Conservation (phyloP, 2,888 invertebrate species). For the Cheilosia grossa region DNA sequence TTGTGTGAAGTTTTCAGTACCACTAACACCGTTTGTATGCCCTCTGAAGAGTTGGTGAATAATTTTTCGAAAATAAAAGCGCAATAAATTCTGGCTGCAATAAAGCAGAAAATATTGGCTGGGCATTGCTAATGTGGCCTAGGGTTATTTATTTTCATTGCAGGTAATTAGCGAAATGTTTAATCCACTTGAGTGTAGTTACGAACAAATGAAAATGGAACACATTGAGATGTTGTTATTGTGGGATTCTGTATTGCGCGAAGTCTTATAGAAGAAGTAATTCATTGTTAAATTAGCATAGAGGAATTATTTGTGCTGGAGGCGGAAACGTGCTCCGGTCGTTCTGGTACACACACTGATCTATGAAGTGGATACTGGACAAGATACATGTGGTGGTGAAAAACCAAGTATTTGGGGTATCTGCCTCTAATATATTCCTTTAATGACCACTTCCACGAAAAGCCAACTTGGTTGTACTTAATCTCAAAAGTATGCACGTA, state of each 20-base stretch:
- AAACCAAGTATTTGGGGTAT: too few species aligned
- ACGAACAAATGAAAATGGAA: constrained; percentile 6
- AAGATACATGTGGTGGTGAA: too few species aligned
- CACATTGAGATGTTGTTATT: not conserved
- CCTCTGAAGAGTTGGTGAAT: not conserved
- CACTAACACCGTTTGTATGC: not conserved
- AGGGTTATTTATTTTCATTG: constrained; percentile 41
- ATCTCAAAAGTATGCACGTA: too few species aligned
- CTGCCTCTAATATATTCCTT: too few species aligned
- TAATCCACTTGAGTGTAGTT: constrained; percentile 35
- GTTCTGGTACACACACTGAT: too few species aligned
- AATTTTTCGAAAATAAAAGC: constrained; percentile 28
- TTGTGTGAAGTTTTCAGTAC: not conserved
- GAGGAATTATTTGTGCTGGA: not conserved
- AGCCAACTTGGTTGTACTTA: too few species aligned
- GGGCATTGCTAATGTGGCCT: constrained; percentile 33
- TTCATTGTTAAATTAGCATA: not conserved
- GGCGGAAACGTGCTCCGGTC: too few species aligned
- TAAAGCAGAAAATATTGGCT: constrained; percentile 41
- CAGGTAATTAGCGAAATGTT: constrained; percentile 39
- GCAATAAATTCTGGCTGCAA: constrained; percentile 26
- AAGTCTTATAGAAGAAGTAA: not conserved
- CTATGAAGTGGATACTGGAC: too few species aligned
- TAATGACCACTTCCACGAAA: too few species aligned
- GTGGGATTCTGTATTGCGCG: not conserved